Conservation (phyloP, 2,797 vertebrate genomes). For the Heteromormyrus szaboi region DNA sequence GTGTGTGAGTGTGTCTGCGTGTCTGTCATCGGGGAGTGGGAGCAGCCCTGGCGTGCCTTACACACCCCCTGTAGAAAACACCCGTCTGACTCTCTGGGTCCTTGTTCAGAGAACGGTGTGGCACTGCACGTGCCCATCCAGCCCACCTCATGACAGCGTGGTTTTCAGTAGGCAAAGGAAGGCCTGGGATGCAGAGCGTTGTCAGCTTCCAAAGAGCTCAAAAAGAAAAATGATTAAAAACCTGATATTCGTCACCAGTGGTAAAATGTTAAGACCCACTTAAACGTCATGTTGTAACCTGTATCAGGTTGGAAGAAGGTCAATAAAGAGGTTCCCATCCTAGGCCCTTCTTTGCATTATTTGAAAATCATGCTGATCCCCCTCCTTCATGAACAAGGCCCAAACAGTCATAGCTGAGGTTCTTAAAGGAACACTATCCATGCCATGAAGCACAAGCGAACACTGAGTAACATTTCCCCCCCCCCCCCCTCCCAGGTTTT, state of each 20-base stretch:
- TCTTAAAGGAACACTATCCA: slow-evolving; percentile 27
- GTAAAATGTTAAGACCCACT: slow-evolving; percentile 41
- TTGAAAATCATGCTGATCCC: slow-evolving; percentile 34
- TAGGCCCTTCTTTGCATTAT: slow-evolving; percentile 45
- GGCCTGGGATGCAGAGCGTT: slow-evolving; percentile 54
- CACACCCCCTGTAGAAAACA: slow-evolving; percentile 61
- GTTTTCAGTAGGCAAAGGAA: slow-evolving; percentile 65
- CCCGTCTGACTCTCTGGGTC: slow-evolving; percentile 51
- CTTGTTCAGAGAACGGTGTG: neutral
- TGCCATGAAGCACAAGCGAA: slow-evolving; percentile 4
- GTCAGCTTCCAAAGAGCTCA: slow-evolving; percentile 30
- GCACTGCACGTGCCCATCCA: neutral
- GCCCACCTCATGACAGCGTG: slow-evolving; percentile 28
- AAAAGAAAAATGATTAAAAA: slow-evolving; percentile 23
- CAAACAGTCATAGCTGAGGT: slow-evolving; percentile 3
- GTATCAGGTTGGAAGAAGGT: slow-evolving; percentile 46
- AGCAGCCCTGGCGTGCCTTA: slow-evolving; percentile 75
- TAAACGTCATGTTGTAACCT: slow-evolving; percentile 45
- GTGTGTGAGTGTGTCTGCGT: slow-evolving; percentile 42
- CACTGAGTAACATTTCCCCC: neutral
- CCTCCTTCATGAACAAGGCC: neutral
- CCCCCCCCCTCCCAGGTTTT: neutral
- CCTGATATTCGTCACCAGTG: slow-evolving; percentile 43
- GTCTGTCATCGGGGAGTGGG: slow-evolving; percentile 66
- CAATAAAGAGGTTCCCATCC: slow-evolving; percentile 43